phyloP scores from a whole-genome alignment of 2,113 vertebrate species.

The Brachypodius melanocephalos region DNA sequence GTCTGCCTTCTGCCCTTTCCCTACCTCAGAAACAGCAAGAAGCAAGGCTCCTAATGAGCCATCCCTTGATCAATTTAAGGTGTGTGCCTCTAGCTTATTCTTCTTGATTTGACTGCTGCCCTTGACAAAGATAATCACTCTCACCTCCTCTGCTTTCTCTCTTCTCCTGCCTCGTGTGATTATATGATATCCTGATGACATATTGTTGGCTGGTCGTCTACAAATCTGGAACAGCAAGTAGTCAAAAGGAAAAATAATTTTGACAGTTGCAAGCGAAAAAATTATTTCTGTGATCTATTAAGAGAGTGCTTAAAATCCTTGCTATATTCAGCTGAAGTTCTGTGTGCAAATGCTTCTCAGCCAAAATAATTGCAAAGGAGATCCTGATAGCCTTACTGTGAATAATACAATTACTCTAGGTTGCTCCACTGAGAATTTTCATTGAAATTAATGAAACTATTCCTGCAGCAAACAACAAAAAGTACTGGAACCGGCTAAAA shows the following conservation, averaged over 20 bases:
- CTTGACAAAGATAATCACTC: slow-evolving; percentile 11
- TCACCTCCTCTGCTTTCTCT: background rate
- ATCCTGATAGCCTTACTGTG: background rate
- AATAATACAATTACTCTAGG: background rate
- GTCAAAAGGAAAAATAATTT: background rate
- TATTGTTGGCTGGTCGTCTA: background rate
- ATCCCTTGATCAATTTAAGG: slow-evolving; percentile 22
- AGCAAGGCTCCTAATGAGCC: slow-evolving; percentile 4
- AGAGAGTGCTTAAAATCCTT: background rate
- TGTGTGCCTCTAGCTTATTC: slow-evolving; percentile 6
- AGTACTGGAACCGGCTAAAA: background rate
- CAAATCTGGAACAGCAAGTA: background rate
- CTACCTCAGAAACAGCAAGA: background rate
- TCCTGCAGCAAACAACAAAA: background rate
- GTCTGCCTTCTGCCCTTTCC: background rate
- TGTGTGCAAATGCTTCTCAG: background rate
- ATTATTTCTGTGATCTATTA: background rate
- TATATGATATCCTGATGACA: background rate
- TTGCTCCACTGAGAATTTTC: background rate
- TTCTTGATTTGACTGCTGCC: slow-evolving; percentile 16
- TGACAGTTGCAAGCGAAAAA: background rate
- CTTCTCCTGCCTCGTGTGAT: background rate
- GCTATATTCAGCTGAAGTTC: background rate
- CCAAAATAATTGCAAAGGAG: background rate
- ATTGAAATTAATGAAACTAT: background rate